Base-by-base conservation (phyloP, 2,797 vertebrate genomes). In the Nothura maculosa region DNA sequence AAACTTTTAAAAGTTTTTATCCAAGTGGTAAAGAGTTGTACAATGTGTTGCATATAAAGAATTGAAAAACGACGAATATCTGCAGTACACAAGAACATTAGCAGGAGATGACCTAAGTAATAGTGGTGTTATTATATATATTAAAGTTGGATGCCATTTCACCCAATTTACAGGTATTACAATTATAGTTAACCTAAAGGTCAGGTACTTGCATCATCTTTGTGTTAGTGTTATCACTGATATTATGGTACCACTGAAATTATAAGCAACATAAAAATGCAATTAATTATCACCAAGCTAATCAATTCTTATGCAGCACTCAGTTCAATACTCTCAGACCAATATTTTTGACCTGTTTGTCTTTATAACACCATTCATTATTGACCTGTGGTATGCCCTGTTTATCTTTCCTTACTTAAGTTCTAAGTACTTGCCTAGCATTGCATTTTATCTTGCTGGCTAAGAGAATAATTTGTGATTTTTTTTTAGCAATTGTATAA, bases 341-440 rank as follows among this genome's bases (percentile, higher is more conserved):
- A 95, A 96, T 96, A 89, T 93, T 93, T 97, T 95, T 96, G 98
- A 98, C 88, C 95, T 78, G 32, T 83, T 89, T 75, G 94, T 98
- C 97, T 95, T 95, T 94, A 96, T 91, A 92, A 97, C 93, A 97
- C 75, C 79, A 90, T 75, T 81, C 79, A 93, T 93, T 95, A 96
- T 94, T 98, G 98, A 98, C 97, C 97, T 96, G 95, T 98, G 97
- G 98, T 95, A 94, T 96, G 89, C 96, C 93, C 85, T 90, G 87
- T 95, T 95, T 94, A 61, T 93, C 93, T 96, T 95, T 96, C 93
- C 95, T 97, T 97, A 97, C 97, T 97, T 84, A 88, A 92, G 20
- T 67, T 60, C 36, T 75, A 84, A 27, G 16, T 48, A 34, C 78
- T 27, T 69, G 55, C 28, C 32, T 77, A 64, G 69, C 78, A 48